Evolutionary conservation across 1,140 invertebrate species (phyloP), one percentile per base, ranked within the genome.

Genomic region (Drosophila arizonae): DNA sequence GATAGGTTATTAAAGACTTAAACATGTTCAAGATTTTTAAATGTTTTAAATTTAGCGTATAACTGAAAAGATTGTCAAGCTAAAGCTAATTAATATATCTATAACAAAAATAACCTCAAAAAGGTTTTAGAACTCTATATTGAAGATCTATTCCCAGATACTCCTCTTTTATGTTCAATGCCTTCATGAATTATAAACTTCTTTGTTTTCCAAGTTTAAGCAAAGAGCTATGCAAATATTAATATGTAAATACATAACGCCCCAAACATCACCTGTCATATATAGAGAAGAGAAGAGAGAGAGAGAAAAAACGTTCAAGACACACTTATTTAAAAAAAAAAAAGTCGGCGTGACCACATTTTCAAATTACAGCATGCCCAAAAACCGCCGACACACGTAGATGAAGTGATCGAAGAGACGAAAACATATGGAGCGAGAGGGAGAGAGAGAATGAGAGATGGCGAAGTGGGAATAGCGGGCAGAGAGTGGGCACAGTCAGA

Each of bases 281-380:
- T 11, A 54, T 15, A 33, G 8, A 17, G 6, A 17, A 10, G 8
- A 6, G 1, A 6, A 30, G 28, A 30, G 28, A 33, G 33, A 9
- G 33, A 33, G 9, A 9, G 1, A 6, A 58, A 58, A 46, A 58
- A 58, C 2, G 21, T 17, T 56, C 24, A n/a, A 61, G 65, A 63
- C 65, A 69, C 71, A 62, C 71, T 51, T 41, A 56, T 71, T 62
- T 17, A 41, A 46, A 72, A 57, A 17, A 57, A 17, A 46, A 15
- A 46, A 46, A 46, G 43, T 30, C 26, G 24, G 24, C 51, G 48
- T 70, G 67, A 70, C 67, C 70, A 72, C 64, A 72, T 41, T 58
- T 67, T 66, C 56, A 66, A 65, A 55, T 71, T 79, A 77, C 45
- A 75, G 45, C 41, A 43, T 73, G 58, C 33, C 45, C 41, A 80